phyloP scores from a whole-genome alignment of 2,888 invertebrate species.

The Dioctria linearis region DNA sequence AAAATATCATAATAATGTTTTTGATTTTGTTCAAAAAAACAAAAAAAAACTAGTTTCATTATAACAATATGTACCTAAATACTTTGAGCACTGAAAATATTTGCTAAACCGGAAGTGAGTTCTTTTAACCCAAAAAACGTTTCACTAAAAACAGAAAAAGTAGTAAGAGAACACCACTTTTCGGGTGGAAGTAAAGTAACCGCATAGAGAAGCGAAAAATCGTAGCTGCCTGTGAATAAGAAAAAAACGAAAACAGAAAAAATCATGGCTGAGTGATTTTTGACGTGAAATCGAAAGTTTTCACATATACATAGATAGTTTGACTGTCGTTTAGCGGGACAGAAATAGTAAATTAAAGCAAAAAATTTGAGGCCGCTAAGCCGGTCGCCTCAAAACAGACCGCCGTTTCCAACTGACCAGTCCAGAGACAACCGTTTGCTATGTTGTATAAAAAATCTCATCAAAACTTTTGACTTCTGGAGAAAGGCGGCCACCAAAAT shows the following conservation, averaged over 20 bases:
- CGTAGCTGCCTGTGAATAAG: neutral
- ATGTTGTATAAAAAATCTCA: slow-evolving; percentile 6
- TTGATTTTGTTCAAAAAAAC: too few species aligned
- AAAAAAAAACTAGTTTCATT: too few species aligned
- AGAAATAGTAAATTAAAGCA: slow-evolving; percentile 31
- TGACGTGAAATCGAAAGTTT: slow-evolving; percentile 48
- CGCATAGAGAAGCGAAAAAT: slow-evolving; percentile 13
- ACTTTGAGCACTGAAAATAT: neutral
- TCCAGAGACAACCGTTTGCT: neutral
- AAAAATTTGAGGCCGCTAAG: neutral
- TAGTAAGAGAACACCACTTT: neutral
- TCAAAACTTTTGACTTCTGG: slow-evolving; percentile 14
- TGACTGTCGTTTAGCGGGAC: slow-evolving; percentile 11
- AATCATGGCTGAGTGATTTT: slow-evolving; percentile 20
- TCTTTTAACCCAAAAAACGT: slow-evolving; percentile 38
- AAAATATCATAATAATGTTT: too few species aligned
- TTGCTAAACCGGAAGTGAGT: slow-evolving; percentile 23
- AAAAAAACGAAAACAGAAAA: slow-evolving; percentile 24
- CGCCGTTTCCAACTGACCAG: neutral
- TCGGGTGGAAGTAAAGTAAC: neutral
- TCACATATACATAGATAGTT: neutral
- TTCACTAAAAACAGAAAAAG: neutral
- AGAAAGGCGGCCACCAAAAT: slow-evolving; percentile 11
- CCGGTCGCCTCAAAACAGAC: slow-evolving; percentile 13
- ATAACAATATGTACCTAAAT: too few species aligned